Evolutionary conservation across 2,797 vertebrate genomes (phyloP), one percentile per base, ranked within the genome.

Genomic region (Danio aesculapii): DNA sequence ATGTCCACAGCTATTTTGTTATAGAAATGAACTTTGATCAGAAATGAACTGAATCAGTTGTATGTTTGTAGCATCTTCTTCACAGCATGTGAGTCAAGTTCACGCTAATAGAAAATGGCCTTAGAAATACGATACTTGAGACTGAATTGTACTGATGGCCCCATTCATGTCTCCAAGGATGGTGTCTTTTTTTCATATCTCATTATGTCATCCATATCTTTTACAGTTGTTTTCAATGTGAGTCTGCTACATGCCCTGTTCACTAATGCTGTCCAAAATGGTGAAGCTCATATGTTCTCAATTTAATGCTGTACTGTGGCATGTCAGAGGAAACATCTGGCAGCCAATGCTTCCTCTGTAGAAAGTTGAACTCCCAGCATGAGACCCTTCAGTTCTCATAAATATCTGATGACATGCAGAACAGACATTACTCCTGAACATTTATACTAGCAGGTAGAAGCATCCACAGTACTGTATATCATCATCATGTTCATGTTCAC

Each of bases 251-350:
- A 59, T 75, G 47, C 74, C 59, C 21, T 0, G 5, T 67, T 77
- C 17, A 58, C 53, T 57, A 41, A 17, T 49, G 21, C 52, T 58
- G 64, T 68, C 52, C 16, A 68, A 68, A 10, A 68, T 59, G 55
- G 55, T 78, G 46, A 21, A 78, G 44, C 39, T 4, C 16, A 49
- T 61, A 43, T 78, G 76, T 52, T 78, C 21, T 59, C 53, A 47
- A 49, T 66, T 81, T 49, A 73, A 49, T 55, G 62, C 52, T 30
- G 16, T 47, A 46, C 43, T 59, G 39, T 75, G 70, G 70, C 76
- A 79, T 61, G 55, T 62, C 53, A 68, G 57, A 83, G 82, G 82
- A 79, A 83, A 79, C 77, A 75, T 79, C 82, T 83, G 82, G 63
- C 14, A 21, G 74, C 43, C 46, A 55, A 17, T 55, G 57, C 16